These are phyloP conservation scores for Phasianus colchicus DNA, from an alignment of 2,113 vertebrate genomes.

Conservation along the genomic window DNA sequence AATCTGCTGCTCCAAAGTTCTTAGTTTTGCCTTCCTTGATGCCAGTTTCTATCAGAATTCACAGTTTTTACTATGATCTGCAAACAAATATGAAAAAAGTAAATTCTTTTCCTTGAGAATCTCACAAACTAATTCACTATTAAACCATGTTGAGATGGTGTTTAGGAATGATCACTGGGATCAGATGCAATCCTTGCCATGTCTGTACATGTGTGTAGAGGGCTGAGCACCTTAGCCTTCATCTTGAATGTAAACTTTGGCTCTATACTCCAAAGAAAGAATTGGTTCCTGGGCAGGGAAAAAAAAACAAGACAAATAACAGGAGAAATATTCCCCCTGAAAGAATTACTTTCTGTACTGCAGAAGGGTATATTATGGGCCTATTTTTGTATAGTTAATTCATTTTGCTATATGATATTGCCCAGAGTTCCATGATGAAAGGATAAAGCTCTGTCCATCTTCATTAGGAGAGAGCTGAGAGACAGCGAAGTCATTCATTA, in stretches of 20 bases:
- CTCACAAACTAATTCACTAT: not conserved
- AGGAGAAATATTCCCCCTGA: not conserved
- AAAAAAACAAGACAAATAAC: not conserved
- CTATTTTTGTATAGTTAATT: not conserved
- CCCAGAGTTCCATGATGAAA: not conserved
- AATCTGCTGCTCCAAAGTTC: not conserved
- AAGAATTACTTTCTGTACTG: not conserved
- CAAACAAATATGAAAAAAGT: not conserved
- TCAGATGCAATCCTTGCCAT: not conserved
- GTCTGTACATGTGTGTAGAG: not conserved
- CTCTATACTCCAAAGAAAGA: not conserved
- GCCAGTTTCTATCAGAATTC: not conserved
- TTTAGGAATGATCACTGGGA: not conserved
- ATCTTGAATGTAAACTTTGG: not conserved
- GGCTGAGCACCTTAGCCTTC: not conserved
- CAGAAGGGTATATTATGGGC: not conserved
- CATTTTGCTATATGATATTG: not conserved
- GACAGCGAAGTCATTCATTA: not conserved
- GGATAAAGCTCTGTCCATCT: not conserved
- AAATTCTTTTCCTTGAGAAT: not conserved
- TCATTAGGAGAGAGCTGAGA: not conserved
- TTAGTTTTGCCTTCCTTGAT: not conserved
- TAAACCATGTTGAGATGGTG: fast-evolving
- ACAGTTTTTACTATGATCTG: not conserved
- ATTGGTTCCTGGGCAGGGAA: not conserved